These are phyloP conservation scores for Antennarius maculatus DNA, from an alignment of 2,797 vertebrate genomes.

Conservation along the genomic window DNA sequence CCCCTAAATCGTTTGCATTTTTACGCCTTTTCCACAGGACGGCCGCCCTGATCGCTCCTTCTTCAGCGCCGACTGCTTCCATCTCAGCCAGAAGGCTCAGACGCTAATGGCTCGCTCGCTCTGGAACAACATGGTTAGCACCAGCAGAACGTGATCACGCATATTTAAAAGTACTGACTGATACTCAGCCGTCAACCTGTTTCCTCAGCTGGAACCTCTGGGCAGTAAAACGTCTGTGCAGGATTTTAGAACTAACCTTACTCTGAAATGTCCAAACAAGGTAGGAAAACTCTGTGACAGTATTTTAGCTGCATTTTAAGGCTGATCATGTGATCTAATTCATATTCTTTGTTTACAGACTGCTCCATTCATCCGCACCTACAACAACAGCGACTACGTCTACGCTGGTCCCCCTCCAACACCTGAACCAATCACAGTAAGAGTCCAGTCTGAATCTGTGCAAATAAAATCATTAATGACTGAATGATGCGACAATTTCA, in stretches of 20 bases:
- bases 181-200: neutral
- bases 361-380: slow-evolving; percentile 85
- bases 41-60: slow-evolving; percentile 84
- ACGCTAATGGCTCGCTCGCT: slow-evolving; percentile 85
- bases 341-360: slow-evolving; percentile 60
- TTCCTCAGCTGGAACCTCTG: slow-evolving; percentile 85
- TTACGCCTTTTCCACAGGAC: slow-evolving; percentile 69
- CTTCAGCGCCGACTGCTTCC: slow-evolving; percentile 91
- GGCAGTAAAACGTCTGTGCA: slow-evolving; percentile 80
- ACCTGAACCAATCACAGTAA: slow-evolving; percentile 78
- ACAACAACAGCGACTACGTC: slow-evolving; percentile 84
- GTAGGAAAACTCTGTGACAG: slow-evolving; percentile 66
- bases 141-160: too few species aligned
- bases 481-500: neutral
- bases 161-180: neutral
- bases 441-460: slow-evolving; percentile 1
- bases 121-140: slow-evolving; percentile 90
- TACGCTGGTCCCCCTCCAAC: slow-evolving; percentile 72
- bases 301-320: neutral
- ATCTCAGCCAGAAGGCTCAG: slow-evolving; percentile 88
- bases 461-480: neutral
- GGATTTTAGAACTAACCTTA: slow-evolving; percentile 60
- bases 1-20: neutral
- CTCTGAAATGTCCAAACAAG: slow-evolving; percentile 85
- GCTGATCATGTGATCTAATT: neutral